A percentile compares a stretch with the other conserved stretches of the same genome.
phyloP scores from a whole-genome alignment of 2,113 vertebrate species.

The Mirounga angustirostris region DNA sequence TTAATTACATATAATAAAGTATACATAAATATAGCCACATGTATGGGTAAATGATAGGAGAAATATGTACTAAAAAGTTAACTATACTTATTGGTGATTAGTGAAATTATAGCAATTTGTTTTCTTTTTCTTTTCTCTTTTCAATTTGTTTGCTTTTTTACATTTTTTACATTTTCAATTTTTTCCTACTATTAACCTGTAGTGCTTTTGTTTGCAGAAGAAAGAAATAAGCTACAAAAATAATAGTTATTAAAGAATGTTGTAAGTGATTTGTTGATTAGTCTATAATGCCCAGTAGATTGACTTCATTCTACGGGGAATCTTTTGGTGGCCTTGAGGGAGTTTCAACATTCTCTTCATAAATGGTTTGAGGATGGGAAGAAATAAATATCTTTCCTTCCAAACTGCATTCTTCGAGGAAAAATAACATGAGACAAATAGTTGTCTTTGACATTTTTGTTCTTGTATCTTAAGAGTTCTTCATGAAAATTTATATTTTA shows the following conservation, averaged over 20 bases:
- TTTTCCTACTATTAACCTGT: neutral
- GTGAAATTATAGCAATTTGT: neutral
- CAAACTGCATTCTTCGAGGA: neutral
- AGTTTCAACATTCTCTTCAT: neutral
- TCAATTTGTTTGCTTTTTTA: neutral
- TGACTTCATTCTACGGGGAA: slow-evolving; percentile 26
- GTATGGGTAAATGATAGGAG: neutral
- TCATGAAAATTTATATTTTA: neutral
- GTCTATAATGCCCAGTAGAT: neutral
- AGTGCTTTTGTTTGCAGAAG: neutral
- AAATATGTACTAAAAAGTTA: neutral
- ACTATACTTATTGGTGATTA: neutral
- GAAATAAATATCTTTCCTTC: neutral
- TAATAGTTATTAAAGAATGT: neutral
- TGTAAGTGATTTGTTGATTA: slow-evolving; percentile 9
- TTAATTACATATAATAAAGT: neutral
- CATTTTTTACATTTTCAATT: neutral
- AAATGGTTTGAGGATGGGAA: neutral
- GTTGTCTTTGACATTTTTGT: neutral
- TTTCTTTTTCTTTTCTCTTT: neutral
- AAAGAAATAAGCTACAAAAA: neutral
- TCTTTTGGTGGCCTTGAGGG: slow-evolving; percentile 6
- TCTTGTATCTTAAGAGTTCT: neutral
- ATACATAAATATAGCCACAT: neutral
- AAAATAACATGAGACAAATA: neutral